Conservation (phyloP, 2,797 vertebrate species). For the Mareca strepera region DNA sequence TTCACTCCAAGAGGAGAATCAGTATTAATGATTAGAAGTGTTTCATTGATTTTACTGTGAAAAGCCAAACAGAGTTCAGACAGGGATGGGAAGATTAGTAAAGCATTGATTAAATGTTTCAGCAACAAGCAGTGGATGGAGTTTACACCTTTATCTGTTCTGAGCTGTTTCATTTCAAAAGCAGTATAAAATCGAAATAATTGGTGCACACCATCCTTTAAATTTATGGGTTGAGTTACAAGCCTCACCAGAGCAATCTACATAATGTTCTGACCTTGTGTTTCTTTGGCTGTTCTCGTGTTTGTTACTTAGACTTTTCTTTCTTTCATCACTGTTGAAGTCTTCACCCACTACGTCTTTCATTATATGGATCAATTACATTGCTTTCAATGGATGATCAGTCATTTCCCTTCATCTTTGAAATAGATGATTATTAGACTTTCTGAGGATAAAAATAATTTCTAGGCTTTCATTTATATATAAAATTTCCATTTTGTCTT, state of each 20-base stretch:
- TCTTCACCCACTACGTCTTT: neutral
- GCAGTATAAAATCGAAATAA: neutral
- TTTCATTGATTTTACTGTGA: constrained; percentile 29
- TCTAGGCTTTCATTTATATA: neutral
- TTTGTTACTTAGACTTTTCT: neutral
- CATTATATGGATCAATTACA: neutral
- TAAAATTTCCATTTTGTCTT: neutral
- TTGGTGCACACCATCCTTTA: neutral
- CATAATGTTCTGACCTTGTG: neutral
- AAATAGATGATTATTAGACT: neutral
- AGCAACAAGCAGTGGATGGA: neutral
- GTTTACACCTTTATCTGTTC: neutral
- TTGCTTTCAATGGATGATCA: neutral
- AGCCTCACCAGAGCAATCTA: neutral
- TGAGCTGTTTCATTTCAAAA: constrained; percentile 10
- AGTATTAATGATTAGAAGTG: neutral
- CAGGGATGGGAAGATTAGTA: neutral
- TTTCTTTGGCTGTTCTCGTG: neutral
- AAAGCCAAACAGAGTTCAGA: neutral
- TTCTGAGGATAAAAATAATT: neutral
- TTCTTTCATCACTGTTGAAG: neutral
- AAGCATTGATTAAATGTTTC: constrained; percentile 33
- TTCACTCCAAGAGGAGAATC: neutral
- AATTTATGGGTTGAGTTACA: neutral
- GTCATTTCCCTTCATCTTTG: neutral